Evolutionary conservation across 2,888 invertebrate genomes (phyloP).

Genomic region (Lycia hirtaria): DNA sequence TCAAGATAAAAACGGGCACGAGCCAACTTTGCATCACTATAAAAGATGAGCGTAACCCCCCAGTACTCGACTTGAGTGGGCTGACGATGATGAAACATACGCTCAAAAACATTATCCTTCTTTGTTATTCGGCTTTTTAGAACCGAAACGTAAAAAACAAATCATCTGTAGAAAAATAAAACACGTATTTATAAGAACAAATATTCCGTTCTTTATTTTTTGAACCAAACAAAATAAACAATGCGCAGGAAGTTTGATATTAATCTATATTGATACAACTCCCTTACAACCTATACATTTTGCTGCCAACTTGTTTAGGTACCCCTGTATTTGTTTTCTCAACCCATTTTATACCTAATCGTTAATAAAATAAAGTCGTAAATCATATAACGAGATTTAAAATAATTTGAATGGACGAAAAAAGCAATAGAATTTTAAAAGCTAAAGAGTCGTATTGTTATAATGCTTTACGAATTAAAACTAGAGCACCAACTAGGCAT

Average conservation of each 20-base stretch:
- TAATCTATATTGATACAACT: slow-evolving; percentile 17
- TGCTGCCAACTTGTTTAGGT: not conserved
- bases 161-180: not conserved
- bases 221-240: slow-evolving; percentile 7
- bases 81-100: too few relatives aligned
- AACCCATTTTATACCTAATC: not conserved
- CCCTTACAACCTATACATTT: slow-evolving; percentile 2
- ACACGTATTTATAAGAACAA: not conserved
- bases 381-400: not conserved
- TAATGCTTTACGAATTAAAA: too few relatives aligned
- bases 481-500: too few relatives aligned
- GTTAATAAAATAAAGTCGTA: not conserved
- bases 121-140: not conserved
- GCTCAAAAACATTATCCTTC: too few relatives aligned
- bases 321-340: slow-evolving; percentile 1
- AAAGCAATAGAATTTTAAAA: slow-evolving; percentile 2
- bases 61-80: too few relatives aligned
- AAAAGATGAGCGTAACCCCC: too few relatives aligned
- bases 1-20: too few relatives aligned
- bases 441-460: not conserved
- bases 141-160: not conserved
- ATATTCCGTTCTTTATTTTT: not conserved
- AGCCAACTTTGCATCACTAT: too few relatives aligned
- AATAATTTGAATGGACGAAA: not conserved
- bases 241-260: slow-evolving; percentile 23